Evolutionary conservation across 2,113 vertebrate genomes (phyloP).

Genomic region (Edolisoma coerulescens): DNA sequence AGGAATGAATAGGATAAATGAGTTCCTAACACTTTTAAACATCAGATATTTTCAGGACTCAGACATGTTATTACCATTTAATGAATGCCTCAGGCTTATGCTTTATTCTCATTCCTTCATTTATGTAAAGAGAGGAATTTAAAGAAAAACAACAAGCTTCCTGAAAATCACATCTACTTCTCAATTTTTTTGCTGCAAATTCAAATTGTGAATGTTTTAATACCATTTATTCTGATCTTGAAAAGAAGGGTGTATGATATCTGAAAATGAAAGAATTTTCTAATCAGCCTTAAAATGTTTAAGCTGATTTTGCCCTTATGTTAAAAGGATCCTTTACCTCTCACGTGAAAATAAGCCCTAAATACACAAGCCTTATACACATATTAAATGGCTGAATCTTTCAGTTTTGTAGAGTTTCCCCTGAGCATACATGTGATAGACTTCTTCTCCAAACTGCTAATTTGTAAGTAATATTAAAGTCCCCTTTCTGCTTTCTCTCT

Average conservation of each 20-base stretch:
- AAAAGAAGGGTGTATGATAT: neutral
- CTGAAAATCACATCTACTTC: neutral
- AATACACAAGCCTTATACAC: neutral
- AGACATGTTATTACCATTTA: neutral
- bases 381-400: neutral
- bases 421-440: neutral
- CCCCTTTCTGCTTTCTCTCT: neutral
- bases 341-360: neutral
- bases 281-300: neutral
- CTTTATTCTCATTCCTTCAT: neutral
- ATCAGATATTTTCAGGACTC: constrained; percentile 1
- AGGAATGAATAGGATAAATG: constrained; percentile 15
- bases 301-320: neutral
- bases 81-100: neutral
- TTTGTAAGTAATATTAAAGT: neutral
- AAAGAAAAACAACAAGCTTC: neutral
- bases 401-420: neutral
- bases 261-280: neutral
- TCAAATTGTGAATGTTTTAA: neutral
- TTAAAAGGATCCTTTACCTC: neutral
- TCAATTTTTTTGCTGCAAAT: neutral
- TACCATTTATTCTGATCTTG: neutral
- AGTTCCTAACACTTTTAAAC: neutral
- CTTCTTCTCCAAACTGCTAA: neutral
- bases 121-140: neutral